Evolutionary conservation across 2,797 vertebrate species (phyloP).

Genomic region (Argentina silus): DNA sequence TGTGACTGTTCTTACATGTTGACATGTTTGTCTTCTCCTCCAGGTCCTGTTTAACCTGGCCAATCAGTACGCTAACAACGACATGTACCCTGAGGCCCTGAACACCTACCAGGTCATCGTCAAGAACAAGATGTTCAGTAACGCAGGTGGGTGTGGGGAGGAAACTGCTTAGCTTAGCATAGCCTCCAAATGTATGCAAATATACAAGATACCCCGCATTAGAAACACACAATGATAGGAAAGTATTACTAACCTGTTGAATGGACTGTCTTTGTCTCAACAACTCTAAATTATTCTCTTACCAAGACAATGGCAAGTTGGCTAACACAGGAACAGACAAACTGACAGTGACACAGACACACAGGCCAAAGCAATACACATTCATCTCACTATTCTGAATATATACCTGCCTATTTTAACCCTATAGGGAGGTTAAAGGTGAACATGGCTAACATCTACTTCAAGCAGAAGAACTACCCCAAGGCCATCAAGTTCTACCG

Average conservation of each 20-base stretch:
- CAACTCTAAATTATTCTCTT: background rate
- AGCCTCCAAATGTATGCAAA: background rate
- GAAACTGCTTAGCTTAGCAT: background rate
- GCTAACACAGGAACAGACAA: too few relatives aligned
- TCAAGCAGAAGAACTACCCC: slow-evolving; percentile 94
- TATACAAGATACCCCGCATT: too few relatives aligned
- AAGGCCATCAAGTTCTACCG: slow-evolving; percentile 97
- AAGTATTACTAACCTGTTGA: background rate
- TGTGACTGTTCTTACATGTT: background rate
- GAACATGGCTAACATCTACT: slow-evolving; percentile 98
- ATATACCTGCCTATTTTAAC: background rate
- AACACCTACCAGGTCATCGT: slow-evolving; percentile 96
- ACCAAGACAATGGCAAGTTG: background rate
- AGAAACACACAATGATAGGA: background rate
- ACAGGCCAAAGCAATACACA: background rate
- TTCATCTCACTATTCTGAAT: background rate
- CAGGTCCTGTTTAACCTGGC: slow-evolving; percentile 97
- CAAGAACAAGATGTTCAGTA: slow-evolving; percentile 97
- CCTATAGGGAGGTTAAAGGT: slow-evolving; percentile 89
- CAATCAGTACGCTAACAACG: slow-evolving; percentile 93
- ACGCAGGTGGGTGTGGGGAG: slow-evolving; percentile 81
- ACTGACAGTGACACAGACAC: too few relatives aligned
- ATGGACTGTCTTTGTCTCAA: too few relatives aligned
- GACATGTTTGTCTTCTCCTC: slow-evolving; percentile 5
- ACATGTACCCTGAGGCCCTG: slow-evolving; percentile 95